A percentile compares a stretch with the other conserved stretches of the same genome.
These are phyloP conservation scores for Chirona hameri DNA, from an alignment of 2,888 invertebrate genomes.

Conservation along the genomic window DNA sequence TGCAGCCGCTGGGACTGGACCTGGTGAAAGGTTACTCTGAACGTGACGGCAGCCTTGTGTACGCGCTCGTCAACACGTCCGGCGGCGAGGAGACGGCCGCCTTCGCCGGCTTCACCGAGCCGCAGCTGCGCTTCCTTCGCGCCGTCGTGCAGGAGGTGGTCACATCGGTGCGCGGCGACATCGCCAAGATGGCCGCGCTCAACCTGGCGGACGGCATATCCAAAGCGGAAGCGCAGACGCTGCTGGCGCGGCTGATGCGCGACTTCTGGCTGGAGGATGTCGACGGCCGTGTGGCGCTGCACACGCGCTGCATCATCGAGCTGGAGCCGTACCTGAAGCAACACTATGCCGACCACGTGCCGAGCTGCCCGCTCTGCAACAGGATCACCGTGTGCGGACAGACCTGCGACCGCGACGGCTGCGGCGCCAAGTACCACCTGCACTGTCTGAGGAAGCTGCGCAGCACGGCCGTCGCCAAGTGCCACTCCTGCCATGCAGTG, in stretches of 20 bases:
- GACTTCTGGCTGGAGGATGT: neutral
- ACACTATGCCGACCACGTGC: neutral
- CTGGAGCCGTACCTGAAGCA: neutral
- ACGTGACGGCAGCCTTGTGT: neutral
- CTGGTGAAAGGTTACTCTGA: neutral
- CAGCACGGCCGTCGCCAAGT: no score
- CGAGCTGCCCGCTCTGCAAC: neutral
- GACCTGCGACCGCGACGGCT: neutral
- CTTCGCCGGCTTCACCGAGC: neutral
- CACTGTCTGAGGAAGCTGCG: neutral
- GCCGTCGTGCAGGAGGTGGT: neutral
- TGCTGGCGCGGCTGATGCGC: neutral
- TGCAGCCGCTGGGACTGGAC: neutral
- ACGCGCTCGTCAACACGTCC: neutral
- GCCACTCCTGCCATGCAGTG: no score
- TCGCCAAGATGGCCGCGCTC: neutral
- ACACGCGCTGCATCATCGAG: neutral
- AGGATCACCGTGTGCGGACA: neutral
- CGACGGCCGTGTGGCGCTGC: neutral
- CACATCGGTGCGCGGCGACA: neutral
- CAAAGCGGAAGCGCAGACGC: neutral
- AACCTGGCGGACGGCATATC: neutral
- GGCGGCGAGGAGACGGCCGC: neutral
- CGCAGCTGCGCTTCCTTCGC: neutral
- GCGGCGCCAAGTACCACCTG: neutral